phyloP scores from a whole-genome alignment of 2,113 vertebrate species.

The Pachycephala philippinensis region DNA sequence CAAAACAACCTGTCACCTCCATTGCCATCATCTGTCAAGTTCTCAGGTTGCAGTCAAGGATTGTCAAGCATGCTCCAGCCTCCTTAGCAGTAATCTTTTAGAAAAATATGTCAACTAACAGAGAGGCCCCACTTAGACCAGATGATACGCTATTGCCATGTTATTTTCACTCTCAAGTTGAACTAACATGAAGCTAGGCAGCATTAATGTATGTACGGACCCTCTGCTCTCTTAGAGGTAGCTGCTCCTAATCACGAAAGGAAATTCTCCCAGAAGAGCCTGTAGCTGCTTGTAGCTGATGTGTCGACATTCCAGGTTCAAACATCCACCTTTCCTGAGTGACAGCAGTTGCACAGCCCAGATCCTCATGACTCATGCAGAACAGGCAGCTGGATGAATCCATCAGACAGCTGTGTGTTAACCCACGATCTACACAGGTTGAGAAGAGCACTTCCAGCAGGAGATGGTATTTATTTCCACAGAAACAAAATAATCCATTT shows the following conservation, averaged over 20 bases:
- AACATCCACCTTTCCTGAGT: neutral
- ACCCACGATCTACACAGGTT: neutral
- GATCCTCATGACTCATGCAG: accelerated
- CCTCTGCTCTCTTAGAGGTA: neutral
- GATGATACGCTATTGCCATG: neutral
- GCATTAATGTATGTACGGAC: too few relatives aligned
- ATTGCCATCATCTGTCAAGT: neutral
- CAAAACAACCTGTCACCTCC: accelerated
- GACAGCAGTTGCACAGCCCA: neutral
- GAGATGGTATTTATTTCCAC: neutral
- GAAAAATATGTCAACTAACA: neutral
- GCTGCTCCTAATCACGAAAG: neutral
- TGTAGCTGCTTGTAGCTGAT: neutral
- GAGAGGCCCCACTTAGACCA: neutral
- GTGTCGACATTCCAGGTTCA: neutral
- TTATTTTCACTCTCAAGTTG: neutral
- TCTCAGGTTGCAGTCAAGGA: neutral
- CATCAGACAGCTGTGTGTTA: neutral
- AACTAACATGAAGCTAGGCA: neutral
- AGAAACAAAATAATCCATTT: neutral
- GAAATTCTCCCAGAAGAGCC: neutral
- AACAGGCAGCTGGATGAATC: neutral
- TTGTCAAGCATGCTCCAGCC: neutral
- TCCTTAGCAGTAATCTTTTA: neutral
- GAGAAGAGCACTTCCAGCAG: neutral